phyloP scores from a whole-genome alignment of 1,140 invertebrate genomes.

The Ceratosolen solmsi region DNA sequence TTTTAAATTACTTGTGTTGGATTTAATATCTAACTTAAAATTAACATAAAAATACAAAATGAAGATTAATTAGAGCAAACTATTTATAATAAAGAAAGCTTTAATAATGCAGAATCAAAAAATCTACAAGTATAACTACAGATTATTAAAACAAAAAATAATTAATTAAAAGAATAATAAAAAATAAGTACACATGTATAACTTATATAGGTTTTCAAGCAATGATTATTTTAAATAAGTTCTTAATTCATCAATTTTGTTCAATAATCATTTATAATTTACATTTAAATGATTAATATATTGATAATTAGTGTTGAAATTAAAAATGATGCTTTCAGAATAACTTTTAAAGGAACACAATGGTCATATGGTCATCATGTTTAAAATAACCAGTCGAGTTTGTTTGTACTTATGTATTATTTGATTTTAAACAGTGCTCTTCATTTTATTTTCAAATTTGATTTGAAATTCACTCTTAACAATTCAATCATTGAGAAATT shows the following conservation, averaged over 20 bases:
- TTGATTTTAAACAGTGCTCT: not conserved
- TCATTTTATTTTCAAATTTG: not conserved
- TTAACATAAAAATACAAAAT: not conserved
- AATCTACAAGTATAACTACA: not conserved
- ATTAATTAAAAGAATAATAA: not conserved
- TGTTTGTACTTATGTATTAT: slow-evolving; percentile 19
- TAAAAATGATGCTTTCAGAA: not conserved
- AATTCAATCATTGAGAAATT: not conserved
- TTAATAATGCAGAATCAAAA: not conserved
- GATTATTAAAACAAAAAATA: not conserved
- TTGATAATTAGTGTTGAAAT: not conserved
- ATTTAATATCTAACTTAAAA: not conserved
- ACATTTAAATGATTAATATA: not conserved
- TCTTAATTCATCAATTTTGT: not conserved
- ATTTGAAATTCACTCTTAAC: not conserved
- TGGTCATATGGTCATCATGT: not conserved
- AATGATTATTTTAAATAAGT: not conserved
- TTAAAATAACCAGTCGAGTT: not conserved
- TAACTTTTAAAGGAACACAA: not conserved
- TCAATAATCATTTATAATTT: not conserved
- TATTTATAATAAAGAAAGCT: not conserved
- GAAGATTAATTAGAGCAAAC: too few relatives aligned
- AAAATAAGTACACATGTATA: slow-evolving; percentile 3
- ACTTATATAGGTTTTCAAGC: too few relatives aligned
- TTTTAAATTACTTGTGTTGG: not conserved